phyloP scores from a whole-genome alignment of 2,888 invertebrate genomes.

The Ptychoptera albimana region DNA sequence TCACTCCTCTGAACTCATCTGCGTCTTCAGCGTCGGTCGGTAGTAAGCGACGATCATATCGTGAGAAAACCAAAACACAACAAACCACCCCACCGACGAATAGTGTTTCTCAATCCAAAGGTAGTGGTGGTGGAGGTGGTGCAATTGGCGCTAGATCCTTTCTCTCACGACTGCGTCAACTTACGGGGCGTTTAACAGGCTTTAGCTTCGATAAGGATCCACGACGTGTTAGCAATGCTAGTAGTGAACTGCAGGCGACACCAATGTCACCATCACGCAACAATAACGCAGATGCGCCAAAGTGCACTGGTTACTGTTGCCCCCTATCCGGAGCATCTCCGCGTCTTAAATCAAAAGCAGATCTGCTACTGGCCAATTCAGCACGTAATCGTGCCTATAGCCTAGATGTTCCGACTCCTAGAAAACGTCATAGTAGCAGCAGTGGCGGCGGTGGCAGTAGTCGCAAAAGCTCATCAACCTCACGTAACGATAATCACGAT shows the following conservation, averaged over 20 bases:
- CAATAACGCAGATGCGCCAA: slow-evolving; percentile 5
- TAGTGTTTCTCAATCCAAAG: background rate
- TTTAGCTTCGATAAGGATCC: slow-evolving; percentile 28
- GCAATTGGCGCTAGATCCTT: slow-evolving; percentile 17
- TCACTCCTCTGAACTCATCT: slow-evolving; percentile 1
- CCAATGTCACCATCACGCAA: slow-evolving; percentile 5
- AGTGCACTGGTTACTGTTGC: slow-evolving; percentile 18
- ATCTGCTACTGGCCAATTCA: slow-evolving; percentile 6
- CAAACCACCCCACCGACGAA: background rate
- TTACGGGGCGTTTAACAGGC: slow-evolving; percentile 27
- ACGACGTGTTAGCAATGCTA: slow-evolving; percentile 18
- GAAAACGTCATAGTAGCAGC: slow-evolving; percentile 21
- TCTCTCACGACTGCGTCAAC: slow-evolving; percentile 28
- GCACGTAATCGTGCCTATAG: slow-evolving; percentile 28
- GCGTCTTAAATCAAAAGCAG: background rate
- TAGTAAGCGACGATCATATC: no score
- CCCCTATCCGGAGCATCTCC: slow-evolving; percentile 19
- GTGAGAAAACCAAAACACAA: background rate
- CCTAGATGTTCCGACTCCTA: slow-evolving; percentile 23
- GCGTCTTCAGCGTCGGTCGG: background rate
- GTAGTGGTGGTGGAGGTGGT: background rate
- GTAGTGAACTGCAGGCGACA: background rate
- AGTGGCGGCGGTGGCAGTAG: slow-evolving; percentile 26
- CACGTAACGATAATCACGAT: slow-evolving; percentile 18
- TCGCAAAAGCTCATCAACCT: slow-evolving; percentile 19